A percentile compares a stretch with the other conserved stretches of the same genome.
phyloP scores from a whole-genome alignment of 2,113 vertebrate species.

The Octodon degus region DNA sequence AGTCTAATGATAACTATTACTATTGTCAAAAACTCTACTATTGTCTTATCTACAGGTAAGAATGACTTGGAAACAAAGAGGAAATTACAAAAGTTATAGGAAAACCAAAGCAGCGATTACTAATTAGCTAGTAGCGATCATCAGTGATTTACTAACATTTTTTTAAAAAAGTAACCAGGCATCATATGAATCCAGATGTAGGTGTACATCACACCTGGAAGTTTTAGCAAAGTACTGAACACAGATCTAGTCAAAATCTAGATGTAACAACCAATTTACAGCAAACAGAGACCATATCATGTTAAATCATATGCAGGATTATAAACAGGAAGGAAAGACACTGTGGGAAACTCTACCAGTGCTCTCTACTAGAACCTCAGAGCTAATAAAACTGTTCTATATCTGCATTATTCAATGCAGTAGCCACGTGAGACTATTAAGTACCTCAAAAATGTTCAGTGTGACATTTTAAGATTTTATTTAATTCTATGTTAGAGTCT shows the following conservation, averaged over 20 bases:
- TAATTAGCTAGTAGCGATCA: too few species aligned
- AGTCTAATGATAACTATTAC: not conserved
- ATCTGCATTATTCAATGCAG: not conserved
- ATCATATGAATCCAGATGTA: not conserved
- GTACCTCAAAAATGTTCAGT: not conserved
- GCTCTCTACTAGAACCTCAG: not conserved
- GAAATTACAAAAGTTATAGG: not conserved
- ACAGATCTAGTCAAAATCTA: not conserved
- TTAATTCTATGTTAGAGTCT: not conserved
- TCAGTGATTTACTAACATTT: too few species aligned
- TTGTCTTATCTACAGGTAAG: not conserved
- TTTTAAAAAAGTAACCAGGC: not conserved
- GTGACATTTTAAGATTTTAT: not conserved
- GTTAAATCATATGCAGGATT: not conserved
- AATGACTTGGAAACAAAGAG: not conserved
- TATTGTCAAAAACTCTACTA: not conserved
- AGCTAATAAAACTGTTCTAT: not conserved
- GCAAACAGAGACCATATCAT: not conserved
- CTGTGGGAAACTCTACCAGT: not conserved
- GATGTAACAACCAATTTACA: not conserved
- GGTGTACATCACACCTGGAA: not conserved
- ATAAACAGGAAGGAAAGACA: not conserved
- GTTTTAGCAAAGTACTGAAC: not conserved
- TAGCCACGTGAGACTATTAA: not conserved
- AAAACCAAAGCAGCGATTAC: not conserved